phyloP scores from a whole-genome alignment of 2,113 vertebrate genomes.

The Agelaius tricolor region DNA sequence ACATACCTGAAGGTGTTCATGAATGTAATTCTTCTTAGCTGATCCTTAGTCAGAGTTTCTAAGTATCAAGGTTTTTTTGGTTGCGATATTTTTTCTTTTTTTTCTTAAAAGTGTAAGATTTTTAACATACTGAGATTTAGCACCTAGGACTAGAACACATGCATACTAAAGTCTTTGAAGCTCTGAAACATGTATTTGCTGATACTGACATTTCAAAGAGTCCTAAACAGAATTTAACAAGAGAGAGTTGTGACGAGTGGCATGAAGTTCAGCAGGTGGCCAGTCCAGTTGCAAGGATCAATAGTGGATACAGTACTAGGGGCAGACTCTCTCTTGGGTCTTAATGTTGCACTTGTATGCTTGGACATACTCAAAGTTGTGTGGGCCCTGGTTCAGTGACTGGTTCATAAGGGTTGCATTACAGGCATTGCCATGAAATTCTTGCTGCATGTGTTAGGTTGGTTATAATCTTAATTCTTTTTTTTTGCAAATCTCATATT shows the following conservation, averaged over 20 bases:
- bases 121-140: neutral
- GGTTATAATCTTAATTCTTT: neutral
- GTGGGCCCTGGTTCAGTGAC: neutral
- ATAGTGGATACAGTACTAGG: no score
- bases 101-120: accelerated
- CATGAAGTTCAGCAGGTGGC: no score
- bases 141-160: no score
- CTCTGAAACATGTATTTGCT: no score
- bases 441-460: neutral
- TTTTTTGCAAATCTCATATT: neutral
- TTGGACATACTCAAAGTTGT: neutral
- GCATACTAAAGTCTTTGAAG: no score
- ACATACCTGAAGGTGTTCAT: neutral
- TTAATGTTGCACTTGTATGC: neutral
- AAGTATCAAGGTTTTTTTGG: neutral
- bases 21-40: neutral
- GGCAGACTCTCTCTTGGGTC: accelerated
- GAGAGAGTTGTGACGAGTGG: no score
- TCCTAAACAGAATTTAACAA: no score
- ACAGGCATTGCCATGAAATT: neutral
- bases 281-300: no score
- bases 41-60: neutral
- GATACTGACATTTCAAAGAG: no score
- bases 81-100: neutral
- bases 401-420: neutral